Evolutionary conservation across 2,888 invertebrate genomes (phyloP), one percentile per base, ranked within the genome.

Genomic region (Blera fallax): DNA sequence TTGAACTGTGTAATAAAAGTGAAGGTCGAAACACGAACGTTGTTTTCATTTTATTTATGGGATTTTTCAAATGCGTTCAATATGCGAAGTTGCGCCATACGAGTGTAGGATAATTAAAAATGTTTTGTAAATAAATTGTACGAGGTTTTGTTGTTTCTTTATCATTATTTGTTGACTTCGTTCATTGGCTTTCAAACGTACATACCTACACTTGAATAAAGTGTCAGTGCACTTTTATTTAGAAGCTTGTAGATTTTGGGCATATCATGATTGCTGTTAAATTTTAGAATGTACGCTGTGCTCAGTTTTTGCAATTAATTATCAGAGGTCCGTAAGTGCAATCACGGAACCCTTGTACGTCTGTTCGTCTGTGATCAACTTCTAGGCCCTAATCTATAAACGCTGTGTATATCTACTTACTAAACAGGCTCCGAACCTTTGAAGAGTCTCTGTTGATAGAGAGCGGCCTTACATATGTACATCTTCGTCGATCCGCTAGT

Each of bases 1-100:
- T 72, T 79, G 72, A 79, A 72, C 79, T 79, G 79, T 79, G 72
- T 58, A 72, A 72, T 64, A 72, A 70, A 78, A 62, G 72, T 72
- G 79, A 79, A 79, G 79, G 79, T 79, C 79, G 72, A 29, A 64
- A 24, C 24, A 54, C 52, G 65, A 76, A 58, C 18, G 67, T 5
- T 67, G 58, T 56, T 70, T 45, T 56, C 18, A 3, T 65, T 56
- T 48, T 58, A 11, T 60, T 60, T 48, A 50, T 60, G 56, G 43
- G 65, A 11, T 21, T 77, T 77, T 77, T 77, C 67, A 67, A 77
- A 77, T 77, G 67, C 77, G 77, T 77, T 69, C 58, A 60, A 40
- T 60, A 40, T 32, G 40, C 32, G 24, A 50, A n/a, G 54, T 62
- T 62, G 70, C 45, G 54, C 32, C 45, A 29, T 40, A 43, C n/a